Percentiles rank a stretch among this genome's conserved stretches.
These are phyloP conservation scores for Drosophila picticornis DNA, from an alignment of 2,888 invertebrate species.

Conservation along the genomic window DNA sequence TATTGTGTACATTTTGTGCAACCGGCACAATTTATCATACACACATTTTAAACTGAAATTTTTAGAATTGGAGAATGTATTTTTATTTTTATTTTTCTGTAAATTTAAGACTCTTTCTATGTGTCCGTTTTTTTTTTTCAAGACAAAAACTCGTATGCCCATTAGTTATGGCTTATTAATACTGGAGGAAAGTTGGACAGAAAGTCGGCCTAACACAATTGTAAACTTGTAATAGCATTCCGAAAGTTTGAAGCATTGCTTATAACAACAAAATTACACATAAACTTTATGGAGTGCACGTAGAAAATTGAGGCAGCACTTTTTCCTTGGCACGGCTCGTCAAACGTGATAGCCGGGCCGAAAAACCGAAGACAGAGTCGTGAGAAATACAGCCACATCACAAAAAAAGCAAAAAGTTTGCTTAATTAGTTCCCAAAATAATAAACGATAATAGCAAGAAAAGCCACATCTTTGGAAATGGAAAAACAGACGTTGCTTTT, in stretches of 20 bases:
- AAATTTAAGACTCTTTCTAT: not conserved
- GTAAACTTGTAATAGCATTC: conserved; percentile 78
- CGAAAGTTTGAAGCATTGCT: conserved; percentile 60
- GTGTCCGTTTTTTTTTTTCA: conserved; percentile 13
- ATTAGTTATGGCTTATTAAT: conserved; percentile 78
- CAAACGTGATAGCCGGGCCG: conserved; percentile 61
- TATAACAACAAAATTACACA: conserved; percentile 73
- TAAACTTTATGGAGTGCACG: conserved; percentile 74
- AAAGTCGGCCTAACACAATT: conserved; percentile 68
- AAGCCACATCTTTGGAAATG: conserved; percentile 35
- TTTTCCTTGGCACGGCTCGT: conserved; percentile 65
- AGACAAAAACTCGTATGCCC: conserved; percentile 29
- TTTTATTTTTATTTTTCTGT: not conserved
- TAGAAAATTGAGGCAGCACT: conserved; percentile 68
- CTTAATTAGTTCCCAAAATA: conserved; percentile 73
- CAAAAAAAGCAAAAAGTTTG: conserved; percentile 66
- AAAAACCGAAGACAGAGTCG: conserved; percentile 23
- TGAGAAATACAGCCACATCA: conserved; percentile 28
- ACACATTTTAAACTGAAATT: conserved; percentile 50
- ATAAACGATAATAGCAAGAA: conserved; percentile 52
- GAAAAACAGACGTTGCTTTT: conserved; percentile 29
- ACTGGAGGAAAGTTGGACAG: conserved; percentile 35
- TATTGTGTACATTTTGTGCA: conserved; percentile 46
- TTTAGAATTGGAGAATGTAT: not conserved
- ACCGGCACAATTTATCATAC: conserved; percentile 25